phyloP scores from a whole-genome alignment of 2,888 invertebrate genomes.

The Drosophila infuscata region DNA sequence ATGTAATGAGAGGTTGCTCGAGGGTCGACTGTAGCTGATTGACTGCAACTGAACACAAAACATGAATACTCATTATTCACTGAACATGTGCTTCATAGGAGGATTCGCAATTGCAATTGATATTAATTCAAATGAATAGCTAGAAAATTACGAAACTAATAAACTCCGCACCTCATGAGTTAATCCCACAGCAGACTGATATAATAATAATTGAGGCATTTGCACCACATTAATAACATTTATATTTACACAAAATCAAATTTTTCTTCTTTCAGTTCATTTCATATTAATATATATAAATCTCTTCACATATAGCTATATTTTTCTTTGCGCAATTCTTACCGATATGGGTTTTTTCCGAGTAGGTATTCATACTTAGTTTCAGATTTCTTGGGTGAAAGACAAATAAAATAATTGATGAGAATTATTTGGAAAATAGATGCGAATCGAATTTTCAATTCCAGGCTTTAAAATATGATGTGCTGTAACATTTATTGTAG shows the following conservation, averaged over 20 bases:
- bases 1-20: conserved; percentile 5
- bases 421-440: background rate
- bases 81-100: background rate
- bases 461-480: background rate
- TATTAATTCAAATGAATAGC: conserved; percentile 8
- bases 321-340: no score
- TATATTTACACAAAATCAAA: background rate
- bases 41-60: conserved; percentile 11
- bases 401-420: background rate
- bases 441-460: background rate
- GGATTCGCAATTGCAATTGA: background rate
- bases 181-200: background rate
- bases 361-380: background rate
- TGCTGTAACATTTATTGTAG: background rate
- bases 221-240: background rate
- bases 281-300: background rate
- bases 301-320: no score
- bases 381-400: background rate
- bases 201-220: background rate
- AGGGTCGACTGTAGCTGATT: conserved; percentile 22
- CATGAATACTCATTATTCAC: conserved; percentile 17
- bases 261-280: background rate
- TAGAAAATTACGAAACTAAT: conserved; percentile 6
- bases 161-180: background rate
- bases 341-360: background rate